Conservation (phyloP, 2,797 vertebrate genomes). For the Vespertilio murinus region DNA sequence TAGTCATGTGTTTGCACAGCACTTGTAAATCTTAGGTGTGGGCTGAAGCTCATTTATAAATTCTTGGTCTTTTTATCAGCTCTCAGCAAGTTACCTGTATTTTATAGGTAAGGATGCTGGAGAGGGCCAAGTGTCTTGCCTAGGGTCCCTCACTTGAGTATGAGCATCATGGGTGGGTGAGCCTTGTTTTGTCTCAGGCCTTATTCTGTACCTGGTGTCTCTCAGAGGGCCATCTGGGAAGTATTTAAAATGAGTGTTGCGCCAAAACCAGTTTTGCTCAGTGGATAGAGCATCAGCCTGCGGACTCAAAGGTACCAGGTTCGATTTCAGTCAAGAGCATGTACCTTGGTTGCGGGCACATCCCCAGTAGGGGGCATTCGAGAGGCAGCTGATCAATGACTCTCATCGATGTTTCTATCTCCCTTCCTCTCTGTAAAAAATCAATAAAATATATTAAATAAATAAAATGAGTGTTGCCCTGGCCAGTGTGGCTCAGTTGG, state of each 20-base stretch:
- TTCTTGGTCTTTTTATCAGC: background rate
- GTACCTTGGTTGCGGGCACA: too few relatives aligned
- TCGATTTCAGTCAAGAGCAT: too few relatives aligned
- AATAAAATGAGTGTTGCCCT: background rate
- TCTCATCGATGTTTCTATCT: too few relatives aligned
- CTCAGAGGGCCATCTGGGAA: background rate
- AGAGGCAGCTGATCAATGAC: too few relatives aligned
- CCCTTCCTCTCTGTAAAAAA: too few relatives aligned
- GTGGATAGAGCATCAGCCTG: too few relatives aligned
- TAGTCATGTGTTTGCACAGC: background rate
- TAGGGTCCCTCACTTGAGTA: background rate
- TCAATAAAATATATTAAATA: too few relatives aligned
- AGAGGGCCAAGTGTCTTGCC: background rate
- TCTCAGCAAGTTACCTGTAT: background rate
- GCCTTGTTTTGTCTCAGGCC: background rate
- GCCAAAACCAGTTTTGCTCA: too few relatives aligned
- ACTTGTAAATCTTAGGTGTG: background rate
- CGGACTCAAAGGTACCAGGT: too few relatives aligned
- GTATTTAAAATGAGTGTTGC: background rate
- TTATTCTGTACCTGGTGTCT: background rate
- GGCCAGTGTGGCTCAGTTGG: background rate
- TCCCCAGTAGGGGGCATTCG: too few relatives aligned
- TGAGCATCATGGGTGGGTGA: background rate
- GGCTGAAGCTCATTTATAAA: background rate
- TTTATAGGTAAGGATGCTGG: background rate